Base-by-base conservation (phyloP, 2,797 vertebrate species). In the Sebastes steindachneri region DNA sequence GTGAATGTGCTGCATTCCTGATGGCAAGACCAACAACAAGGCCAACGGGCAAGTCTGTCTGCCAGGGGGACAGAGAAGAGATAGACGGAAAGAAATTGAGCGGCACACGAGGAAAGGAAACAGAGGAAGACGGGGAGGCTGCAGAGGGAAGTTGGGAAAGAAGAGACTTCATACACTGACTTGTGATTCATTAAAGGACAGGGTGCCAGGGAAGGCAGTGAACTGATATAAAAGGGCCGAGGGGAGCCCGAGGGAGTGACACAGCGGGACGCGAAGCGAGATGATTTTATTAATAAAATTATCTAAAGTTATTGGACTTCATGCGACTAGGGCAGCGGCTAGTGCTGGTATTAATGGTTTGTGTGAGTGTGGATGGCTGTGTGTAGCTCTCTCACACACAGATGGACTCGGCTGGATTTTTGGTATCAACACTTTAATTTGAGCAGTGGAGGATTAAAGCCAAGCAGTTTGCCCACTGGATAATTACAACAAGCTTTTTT, bases 381-480 rank as follows among this genome's bases (percentile, higher is more conserved):
- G 37, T 73, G 12, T 51, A 54, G 71, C 28, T 31, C 58, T 37
- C 48, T 29, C 57, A 70, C 58, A 72, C 81, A 62, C 9, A 75
- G n/a, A 84, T 35, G 35, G 48, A 68, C 77, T 77, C 51, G 92
- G 95, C 93, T 94, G 95, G 94, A 94, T 91, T 88, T 93, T 93
- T 79, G 88, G 85, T 95, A 93, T 95, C 91, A 87, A 82, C 91
- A 90, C 94, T 95, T 96, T 96, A 96, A 97, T 96, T 96, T 96
- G 94, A 95, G 90, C 93, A 94, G 93, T 92, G 80, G 79, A 90
- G 85, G 88, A 94, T 93, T 93, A 92, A 92, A 93, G 89, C 88
- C 57, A 85, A 90, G 73, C 81, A 69, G 75, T 77, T 85, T 77
- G 86, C 51, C 84, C 58, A 21, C 72, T 80, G 75, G 75, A 87